Percentiles rank a stretch among this genome's conserved stretches.
phyloP scores from a whole-genome alignment of 1,140 invertebrate genomes.

The Aphaenogaster ashmeadi region DNA sequence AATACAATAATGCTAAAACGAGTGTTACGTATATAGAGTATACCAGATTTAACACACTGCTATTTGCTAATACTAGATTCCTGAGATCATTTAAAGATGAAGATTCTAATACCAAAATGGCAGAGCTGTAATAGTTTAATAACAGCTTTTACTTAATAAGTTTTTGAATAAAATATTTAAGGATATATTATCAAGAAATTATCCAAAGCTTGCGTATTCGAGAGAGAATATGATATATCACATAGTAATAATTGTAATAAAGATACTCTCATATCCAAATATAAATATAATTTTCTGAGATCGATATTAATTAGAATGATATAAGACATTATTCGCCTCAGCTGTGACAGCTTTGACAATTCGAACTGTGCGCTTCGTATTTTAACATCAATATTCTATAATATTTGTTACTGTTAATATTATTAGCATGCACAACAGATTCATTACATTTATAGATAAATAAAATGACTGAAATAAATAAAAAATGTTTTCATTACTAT shows the following conservation, averaged over 20 bases:
- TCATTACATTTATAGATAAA: neutral
- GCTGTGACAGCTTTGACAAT: neutral
- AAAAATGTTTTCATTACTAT: too few relatives aligned
- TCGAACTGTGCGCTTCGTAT: neutral
- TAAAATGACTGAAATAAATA: too few relatives aligned
- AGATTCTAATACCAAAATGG: neutral
- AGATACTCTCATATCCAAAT: neutral
- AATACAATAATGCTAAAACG: slow-evolving; percentile 26
- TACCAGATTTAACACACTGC: neutral
- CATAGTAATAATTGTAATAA: neutral
- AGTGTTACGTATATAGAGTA: neutral
- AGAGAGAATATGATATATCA: neutral
- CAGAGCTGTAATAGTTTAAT: neutral
- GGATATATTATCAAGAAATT: too few relatives aligned
- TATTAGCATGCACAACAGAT: neutral
- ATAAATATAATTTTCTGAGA: neutral
- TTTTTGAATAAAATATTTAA: neutral
- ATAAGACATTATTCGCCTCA: neutral
- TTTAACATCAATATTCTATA: neutral
- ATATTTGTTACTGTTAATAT: neutral
- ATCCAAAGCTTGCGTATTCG: too few relatives aligned
- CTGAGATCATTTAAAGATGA: slow-evolving; percentile 2
- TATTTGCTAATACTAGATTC: neutral
- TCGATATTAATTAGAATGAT: neutral
- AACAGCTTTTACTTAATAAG: neutral